A percentile compares a stretch with the other conserved stretches of the same genome.
phyloP scores from a whole-genome alignment of 2,797 vertebrate species.

The Syngnathus rostellatus region DNA sequence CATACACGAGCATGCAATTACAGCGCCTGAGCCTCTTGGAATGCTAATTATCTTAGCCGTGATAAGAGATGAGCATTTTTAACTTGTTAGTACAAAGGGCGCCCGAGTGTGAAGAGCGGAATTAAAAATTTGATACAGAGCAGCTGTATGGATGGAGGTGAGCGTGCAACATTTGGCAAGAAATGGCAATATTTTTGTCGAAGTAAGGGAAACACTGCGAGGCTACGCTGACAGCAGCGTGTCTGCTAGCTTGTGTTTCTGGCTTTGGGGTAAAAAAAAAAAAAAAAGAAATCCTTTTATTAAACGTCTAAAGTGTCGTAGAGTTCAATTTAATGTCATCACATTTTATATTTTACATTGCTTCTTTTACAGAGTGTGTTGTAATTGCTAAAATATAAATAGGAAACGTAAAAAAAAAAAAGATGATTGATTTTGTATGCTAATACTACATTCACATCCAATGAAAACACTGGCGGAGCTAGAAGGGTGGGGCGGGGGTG shows the following conservation, averaged over 20 bases:
- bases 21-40: neutral
- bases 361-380: neutral
- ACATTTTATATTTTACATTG: neutral
- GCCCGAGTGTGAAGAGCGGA: neutral
- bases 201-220: neutral
- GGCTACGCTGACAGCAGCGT: neutral
- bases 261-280: neutral
- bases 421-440: too few species aligned
- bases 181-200: neutral
- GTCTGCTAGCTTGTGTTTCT: neutral
- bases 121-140: neutral
- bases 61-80: conserved; percentile 5
- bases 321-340: neutral
- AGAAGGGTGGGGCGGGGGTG: too few species aligned
- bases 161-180: neutral
- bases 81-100: conserved; percentile 1
- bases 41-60: conserved; percentile 1
- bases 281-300: neutral
- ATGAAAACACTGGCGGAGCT: too few species aligned
- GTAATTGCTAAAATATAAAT: too few species aligned
- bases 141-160: neutral
- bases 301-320: neutral
- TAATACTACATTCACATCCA: too few species aligned
- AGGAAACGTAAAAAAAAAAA: too few species aligned
- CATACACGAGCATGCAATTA: conserved; percentile 7